These are phyloP conservation scores for Himalopsyche anomala DNA, from an alignment of 2,888 invertebrate genomes.

Conservation along the genomic window DNA sequence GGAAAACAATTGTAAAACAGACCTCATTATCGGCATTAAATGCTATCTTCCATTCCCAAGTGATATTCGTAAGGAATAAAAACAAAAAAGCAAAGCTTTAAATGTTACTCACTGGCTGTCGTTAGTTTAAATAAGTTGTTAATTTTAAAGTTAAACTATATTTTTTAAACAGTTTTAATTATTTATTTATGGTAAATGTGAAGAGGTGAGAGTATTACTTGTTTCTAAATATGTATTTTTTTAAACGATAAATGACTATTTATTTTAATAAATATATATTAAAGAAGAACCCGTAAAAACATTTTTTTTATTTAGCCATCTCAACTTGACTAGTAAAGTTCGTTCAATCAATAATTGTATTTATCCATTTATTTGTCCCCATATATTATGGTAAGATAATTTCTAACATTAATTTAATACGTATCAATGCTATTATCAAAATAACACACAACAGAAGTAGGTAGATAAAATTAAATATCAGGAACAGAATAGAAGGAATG, in stretches of 20 bases:
- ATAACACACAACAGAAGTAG: neutral
- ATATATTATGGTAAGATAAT: too few species aligned
- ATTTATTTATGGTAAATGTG: neutral
- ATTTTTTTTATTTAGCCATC: too few species aligned
- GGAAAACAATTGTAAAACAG: neutral
- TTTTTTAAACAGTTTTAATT: slow-evolving; percentile 41
- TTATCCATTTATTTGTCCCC: too few species aligned
- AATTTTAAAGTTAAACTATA: slow-evolving; percentile 13
- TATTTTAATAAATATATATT: slow-evolving; percentile 44
- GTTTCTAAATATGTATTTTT: slow-evolving; percentile 53
- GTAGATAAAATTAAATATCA: slow-evolving; percentile 24
- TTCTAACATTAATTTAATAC: too few species aligned
- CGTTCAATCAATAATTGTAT: too few species aligned
- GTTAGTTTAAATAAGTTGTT: slow-evolving; percentile 16
- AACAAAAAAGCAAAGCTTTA: slow-evolving; percentile 17
- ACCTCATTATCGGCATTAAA: slow-evolving; percentile 16
- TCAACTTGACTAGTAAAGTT: too few species aligned
- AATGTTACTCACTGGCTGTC: slow-evolving; percentile 26
- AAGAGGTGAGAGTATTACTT: slow-evolving; percentile 7
- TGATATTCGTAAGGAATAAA: neutral
- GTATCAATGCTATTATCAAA: too few species aligned
- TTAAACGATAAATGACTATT: slow-evolving; percentile 44
- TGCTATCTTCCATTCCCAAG: slow-evolving; percentile 26
- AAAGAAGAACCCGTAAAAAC: too few species aligned
- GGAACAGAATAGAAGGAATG: slow-evolving; percentile 44